Evolutionary conservation across 1,140 invertebrate genomes (phyloP).

Genomic region (Eubasilissa regina): DNA sequence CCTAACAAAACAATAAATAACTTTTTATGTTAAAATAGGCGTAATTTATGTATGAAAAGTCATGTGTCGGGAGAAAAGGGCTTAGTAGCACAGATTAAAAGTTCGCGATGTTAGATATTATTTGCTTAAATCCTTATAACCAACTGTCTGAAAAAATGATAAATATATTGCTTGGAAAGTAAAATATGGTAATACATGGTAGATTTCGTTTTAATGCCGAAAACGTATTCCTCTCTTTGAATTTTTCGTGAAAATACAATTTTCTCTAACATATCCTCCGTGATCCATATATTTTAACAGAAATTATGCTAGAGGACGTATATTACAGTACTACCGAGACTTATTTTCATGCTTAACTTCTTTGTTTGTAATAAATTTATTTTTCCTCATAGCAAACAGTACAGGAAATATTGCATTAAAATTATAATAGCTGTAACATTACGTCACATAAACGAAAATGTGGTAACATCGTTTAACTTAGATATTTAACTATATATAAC

Average conservation of each 20-base stretch:
- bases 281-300: conserved; percentile 26
- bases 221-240: conserved; percentile 1
- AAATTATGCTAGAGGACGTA: conserved; percentile 29
- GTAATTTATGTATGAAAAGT: no score
- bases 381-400: not conserved
- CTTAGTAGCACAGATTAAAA: no score
- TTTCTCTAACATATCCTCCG: conserved; percentile 19
- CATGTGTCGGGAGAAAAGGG: no score
- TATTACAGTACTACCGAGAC: not conserved
- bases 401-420: not conserved
- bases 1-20: no score
- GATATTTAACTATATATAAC: no score
- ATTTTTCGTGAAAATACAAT: conserved; percentile 1
- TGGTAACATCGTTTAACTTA: no score
- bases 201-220: conserved; percentile 20
- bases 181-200: conserved; percentile 5
- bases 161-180: conserved; percentile 7
- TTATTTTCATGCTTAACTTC: conserved; percentile 7
- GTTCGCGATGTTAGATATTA: no score
- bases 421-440: no score
- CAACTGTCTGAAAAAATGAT: not conserved
- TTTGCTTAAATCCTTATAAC: no score
- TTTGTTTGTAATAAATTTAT: not conserved
- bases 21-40: no score
- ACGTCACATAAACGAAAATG: no score